Evolutionary conservation across 1,140 invertebrate species (phyloP), one percentile per base, ranked within the genome.

Genomic region (Scaptomyza montana): DNA sequence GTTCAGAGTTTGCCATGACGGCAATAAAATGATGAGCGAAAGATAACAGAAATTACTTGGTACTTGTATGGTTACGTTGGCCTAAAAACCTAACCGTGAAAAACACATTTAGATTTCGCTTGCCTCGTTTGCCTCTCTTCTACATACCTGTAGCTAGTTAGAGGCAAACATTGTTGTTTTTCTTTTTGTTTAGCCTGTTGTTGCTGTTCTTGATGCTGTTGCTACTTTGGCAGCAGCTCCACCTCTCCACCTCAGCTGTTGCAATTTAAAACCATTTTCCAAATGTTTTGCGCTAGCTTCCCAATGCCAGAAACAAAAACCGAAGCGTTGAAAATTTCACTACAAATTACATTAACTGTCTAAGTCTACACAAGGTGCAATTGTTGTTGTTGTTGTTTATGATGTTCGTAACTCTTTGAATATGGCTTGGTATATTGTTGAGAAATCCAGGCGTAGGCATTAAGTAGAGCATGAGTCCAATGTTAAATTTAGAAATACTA

Each of bases 201-300:
- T 33, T 6, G 30, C 30, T 33, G 30, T 56, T 45, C 30, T 16
- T 61, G 43, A 33, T 55, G 50, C 19, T 72, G 45, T 56, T 53
- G 50, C 59, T 73, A 41, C 67, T 82, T 56, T 57, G 57, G 64
- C 64, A 60, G 62, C 78, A 80, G 16, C 80, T 74, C 80, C 80
- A 86, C 80, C 80, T 79, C 73, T 62, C 78, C 78, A 63, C 66
- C 46, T 36, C 57, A 43, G 67, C 70, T 63, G 28, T 67, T 81
- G 82, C 82, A 85, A 78, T 86, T 87, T 78, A 78, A 86, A 86
- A 86, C 87, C 74, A 86, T 86, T 86, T 86, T 86, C 70, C 59
- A 78, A 61, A 72, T 72, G 50, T 68, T 74, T 80, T 72, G 72
- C 66, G 25, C 30, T 63, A 33, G 46, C 67, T 54, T 39, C 66